Evolutionary conservation across 2,888 invertebrate species (phyloP).

Genomic region (Agrilus cyanescens): DNA sequence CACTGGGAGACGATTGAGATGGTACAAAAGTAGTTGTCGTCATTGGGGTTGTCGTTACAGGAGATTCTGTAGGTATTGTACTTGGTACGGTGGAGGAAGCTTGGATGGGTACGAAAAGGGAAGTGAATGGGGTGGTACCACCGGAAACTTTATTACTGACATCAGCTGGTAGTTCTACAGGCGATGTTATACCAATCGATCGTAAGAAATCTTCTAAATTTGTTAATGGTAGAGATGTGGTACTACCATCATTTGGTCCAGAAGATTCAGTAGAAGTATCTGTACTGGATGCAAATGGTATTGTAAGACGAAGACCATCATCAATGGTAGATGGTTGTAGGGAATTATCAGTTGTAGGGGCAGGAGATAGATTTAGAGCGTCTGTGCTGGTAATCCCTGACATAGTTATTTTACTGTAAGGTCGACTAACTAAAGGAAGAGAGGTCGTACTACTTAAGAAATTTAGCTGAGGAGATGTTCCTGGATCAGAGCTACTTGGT

Average conservation of each 20-base stretch:
- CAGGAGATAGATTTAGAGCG: conserved; percentile 16
- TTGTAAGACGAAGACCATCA: no score
- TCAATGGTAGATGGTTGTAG: no score
- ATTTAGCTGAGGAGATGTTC: no score
- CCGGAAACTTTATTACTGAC: no score
- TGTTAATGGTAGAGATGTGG: no score
- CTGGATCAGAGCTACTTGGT: conserved; percentile 3
- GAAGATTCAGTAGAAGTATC: no score
- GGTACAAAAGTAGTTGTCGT: background rate
- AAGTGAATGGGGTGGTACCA: no score
- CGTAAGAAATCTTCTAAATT: no score
- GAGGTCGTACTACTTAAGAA: background rate
- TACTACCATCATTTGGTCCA: no score
- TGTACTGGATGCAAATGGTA: no score
- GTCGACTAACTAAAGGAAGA: conserved; percentile 5
- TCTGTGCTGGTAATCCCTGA: conserved; percentile 22
- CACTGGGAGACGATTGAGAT: background rate
- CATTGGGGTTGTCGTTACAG: background rate
- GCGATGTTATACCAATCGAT: background rate
- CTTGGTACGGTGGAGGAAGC: background rate
- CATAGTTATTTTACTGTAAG: conserved; percentile 13
- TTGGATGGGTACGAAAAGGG: no score
- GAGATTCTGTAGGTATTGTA: background rate
- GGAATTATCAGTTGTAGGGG: conserved; percentile 1
- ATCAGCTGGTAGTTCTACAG: conserved; percentile 1